Percentiles rank a stretch among this genome's conserved stretches.
Conservation (phyloP, 2,888 invertebrate genomes). For the Monopis laevigella region DNA sequence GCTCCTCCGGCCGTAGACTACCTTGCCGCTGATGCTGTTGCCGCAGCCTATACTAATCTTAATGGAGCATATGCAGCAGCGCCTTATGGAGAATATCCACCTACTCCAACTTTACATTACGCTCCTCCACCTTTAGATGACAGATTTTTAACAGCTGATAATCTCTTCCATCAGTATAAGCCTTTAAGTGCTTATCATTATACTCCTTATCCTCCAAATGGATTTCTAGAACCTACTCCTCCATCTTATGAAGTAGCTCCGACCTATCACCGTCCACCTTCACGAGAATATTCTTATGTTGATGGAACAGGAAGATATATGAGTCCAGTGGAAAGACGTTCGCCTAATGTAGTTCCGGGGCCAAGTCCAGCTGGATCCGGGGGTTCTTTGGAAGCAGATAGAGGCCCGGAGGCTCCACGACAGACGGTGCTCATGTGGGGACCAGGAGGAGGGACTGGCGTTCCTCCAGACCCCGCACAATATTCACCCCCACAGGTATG, state of each 20-base stretch:
- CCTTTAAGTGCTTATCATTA: conserved; percentile 85
- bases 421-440: conserved; percentile 97
- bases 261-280: conserved; percentile 72
- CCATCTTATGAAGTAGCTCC: conserved; percentile 66
- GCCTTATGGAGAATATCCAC: conserved; percentile 78
- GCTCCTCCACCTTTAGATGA: conserved; percentile 71
- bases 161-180: conserved; percentile 90
- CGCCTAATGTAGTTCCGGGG: conserved; percentile 66
- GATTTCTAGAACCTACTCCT: conserved; percentile 82
- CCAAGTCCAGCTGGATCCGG: conserved; percentile 56
- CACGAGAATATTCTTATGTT: conserved; percentile 66
- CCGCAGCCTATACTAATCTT: conserved; percentile 82
- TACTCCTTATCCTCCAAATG: conserved; percentile 80
- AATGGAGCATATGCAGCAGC: conserved; percentile 82
- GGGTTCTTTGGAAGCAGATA: conserved; percentile 49
- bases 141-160: conserved; percentile 83
- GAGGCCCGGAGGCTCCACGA: conserved; percentile 71
- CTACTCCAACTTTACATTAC: conserved; percentile 76
- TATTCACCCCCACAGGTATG: conserved; percentile 64
- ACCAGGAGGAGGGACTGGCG: conserved; percentile 52
- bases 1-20: conserved; percentile 76
- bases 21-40: conserved; percentile 73
- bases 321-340: conserved; percentile 72
- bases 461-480: conserved; percentile 54
- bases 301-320: conserved; percentile 65